Percentiles rank a stretch among this genome's conserved stretches.
phyloP scores from a whole-genome alignment of 2,888 invertebrate species.

The Aethes cnicana region DNA sequence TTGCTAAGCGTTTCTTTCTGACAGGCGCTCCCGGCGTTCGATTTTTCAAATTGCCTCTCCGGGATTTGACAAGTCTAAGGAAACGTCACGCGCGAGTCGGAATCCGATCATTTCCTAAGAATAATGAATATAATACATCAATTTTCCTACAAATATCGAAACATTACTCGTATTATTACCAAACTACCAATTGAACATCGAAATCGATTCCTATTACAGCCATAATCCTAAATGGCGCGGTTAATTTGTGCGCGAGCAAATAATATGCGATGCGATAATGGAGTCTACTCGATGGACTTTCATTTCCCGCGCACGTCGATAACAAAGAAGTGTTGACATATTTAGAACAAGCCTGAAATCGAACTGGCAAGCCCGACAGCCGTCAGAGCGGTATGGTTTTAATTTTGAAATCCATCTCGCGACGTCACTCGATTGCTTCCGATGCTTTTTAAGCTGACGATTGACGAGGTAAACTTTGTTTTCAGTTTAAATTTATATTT shows the following conservation, averaged over 20 bases:
- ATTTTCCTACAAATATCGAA: too few species aligned
- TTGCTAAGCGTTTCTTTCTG: slow-evolving; percentile 36
- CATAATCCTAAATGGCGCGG: slow-evolving; percentile 33
- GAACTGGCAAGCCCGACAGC: slow-evolving; percentile 69
- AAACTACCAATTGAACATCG: too few species aligned
- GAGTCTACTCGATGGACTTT: slow-evolving; percentile 73
- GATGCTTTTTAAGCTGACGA: slow-evolving; percentile 59
- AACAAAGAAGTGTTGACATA: slow-evolving; percentile 81
- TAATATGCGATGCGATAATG: slow-evolving; percentile 74
- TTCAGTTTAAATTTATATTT: too few species aligned
- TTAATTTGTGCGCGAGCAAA: slow-evolving; percentile 54
- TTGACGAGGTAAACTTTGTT: slow-evolving; percentile 48
- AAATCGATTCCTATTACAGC: not conserved
- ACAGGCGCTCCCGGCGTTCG: slow-evolving; percentile 20
- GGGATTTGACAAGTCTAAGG: slow-evolving; percentile 2
- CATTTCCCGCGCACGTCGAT: slow-evolving; percentile 80
- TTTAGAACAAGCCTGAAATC: slow-evolving; percentile 83
- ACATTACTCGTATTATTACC: not conserved
- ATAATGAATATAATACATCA: too few species aligned
- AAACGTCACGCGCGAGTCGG: too few species aligned
- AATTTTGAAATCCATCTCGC: slow-evolving; percentile 78
- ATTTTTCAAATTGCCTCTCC: slow-evolving; percentile 27
- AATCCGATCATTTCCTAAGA: too few species aligned
- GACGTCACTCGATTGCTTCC: slow-evolving; percentile 71
- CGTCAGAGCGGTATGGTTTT: slow-evolving; percentile 72